These are phyloP conservation scores for Halesus radiatus DNA, from an alignment of 1,140 invertebrate genomes.

Conservation along the genomic window DNA sequence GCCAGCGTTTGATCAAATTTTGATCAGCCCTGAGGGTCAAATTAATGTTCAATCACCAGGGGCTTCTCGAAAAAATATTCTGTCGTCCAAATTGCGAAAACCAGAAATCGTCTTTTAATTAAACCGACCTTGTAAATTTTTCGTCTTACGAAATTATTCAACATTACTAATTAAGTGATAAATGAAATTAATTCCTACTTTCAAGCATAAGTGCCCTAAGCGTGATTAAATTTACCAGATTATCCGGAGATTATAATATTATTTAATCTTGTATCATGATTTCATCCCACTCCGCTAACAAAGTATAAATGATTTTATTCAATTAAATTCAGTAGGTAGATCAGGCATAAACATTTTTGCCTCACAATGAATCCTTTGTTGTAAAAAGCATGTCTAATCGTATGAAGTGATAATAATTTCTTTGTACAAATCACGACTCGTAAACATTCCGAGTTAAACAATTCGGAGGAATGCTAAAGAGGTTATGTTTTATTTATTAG, in stretches of 20 bases:
- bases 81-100: too few species aligned
- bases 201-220: not conserved
- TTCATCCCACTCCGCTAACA: constrained; percentile 22
- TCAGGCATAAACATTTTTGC: constrained; percentile 24
- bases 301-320: not conserved
- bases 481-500: not conserved
- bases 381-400: constrained; percentile 31
- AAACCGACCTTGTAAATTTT: too few species aligned
- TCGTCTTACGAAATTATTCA: too few species aligned
- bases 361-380: constrained; percentile 42
- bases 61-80: too few species aligned
- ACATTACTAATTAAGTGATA: too few species aligned
- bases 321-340: constrained; percentile 27
- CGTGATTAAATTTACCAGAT: not conserved
- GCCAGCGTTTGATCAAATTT: too few species aligned
- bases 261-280: constrained; percentile 10
- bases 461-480: not conserved
- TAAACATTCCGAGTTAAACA: not conserved
- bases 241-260: not conserved
- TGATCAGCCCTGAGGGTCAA: too few species aligned
- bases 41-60: too few species aligned
- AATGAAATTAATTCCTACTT: not conserved
- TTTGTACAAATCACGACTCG: not conserved
- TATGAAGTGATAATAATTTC: constrained; percentile 8
- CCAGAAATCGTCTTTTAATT: not conserved